Evolutionary conservation across 2,113 vertebrate genomes (phyloP), one percentile per base, ranked within the genome.

Genomic region (Semicossyphus pulcher): DNA sequence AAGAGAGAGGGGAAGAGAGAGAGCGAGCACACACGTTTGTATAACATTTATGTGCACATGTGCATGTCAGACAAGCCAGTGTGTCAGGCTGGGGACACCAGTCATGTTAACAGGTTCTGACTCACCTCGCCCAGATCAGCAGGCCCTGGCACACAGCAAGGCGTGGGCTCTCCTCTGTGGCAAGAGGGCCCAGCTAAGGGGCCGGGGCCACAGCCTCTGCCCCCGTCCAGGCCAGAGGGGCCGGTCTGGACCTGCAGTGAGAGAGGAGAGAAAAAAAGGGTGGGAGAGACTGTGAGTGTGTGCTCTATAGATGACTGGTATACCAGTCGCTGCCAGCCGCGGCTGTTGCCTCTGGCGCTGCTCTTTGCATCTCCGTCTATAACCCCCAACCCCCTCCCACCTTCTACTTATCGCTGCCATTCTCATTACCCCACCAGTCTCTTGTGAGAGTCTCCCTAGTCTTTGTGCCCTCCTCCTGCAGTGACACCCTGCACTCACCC

Each of bases 101-200:
- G 93, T 94, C 88, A 92, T 79, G 88, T 81, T 94, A 93, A 94
- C 90, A 90, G 89, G 90, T 93, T 93, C 80, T 93, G 94, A 94
- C 93, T 94, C 91, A 91, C 92, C 93, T 94, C 88, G 51, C 86
- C 86, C 81, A 87, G 85, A 90, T 91, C 85, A 86, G 88, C 83
- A 78, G 86, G 85, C 80, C 82, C 74, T 87, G 84, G 76, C 75
- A 84, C 82, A 67, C 69, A 60, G 74, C 49, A 20, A 5, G 2
- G 53, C 64, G 20, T 68, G 76, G 74, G 53, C 76, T 86, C 48
- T 86, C 78, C 78, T 88, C 63, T 41, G 79, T 89, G 86, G 76
- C 69, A 83, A 44, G 68, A 83, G 66, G 85, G 80, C 81, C 83
- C 72, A 65, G 81, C 84, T 90, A 77, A 61, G 54, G 84, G 86